Percentiles rank a stretch among this genome's conserved stretches.
These are phyloP conservation scores for Ricordea florida DNA, from an alignment of 92 coral and sea anemone species.

Conservation along the genomic window DNA sequence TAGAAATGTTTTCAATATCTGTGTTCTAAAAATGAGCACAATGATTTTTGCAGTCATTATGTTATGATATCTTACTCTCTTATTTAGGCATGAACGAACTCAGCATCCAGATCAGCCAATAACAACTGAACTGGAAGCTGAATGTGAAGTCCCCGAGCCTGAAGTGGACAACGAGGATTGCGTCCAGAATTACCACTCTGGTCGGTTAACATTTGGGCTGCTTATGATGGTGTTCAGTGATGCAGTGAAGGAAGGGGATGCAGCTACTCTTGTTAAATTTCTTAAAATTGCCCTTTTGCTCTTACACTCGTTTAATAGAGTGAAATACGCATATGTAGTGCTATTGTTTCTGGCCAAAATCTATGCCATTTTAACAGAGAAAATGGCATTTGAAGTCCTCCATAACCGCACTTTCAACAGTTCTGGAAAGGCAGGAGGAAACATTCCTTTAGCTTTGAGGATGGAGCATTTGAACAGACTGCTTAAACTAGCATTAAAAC, in stretches of 20 bases:
- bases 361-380: slow-evolving; percentile 9
- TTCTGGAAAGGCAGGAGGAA: slow-evolving; percentile 18
- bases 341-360: slow-evolving; percentile 19
- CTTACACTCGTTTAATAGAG: neutral
- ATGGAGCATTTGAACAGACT: slow-evolving; percentile 56
- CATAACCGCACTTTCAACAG: slow-evolving; percentile 26
- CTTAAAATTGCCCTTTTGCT: slow-evolving; percentile 10
- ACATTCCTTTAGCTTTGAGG: slow-evolving; percentile 38
- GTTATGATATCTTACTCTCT: neutral
- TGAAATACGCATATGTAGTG: slow-evolving; percentile 27
- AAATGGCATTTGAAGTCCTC: slow-evolving; percentile 13
- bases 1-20: neutral
- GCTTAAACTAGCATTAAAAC: slow-evolving; percentile 44
- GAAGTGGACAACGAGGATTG: too few species aligned
- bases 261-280: neutral
- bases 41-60: too few species aligned
- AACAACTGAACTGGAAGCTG: neutral
- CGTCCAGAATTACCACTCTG: slow-evolving; percentile 19
- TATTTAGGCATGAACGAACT: neutral
- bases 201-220: slow-evolving; percentile 2
- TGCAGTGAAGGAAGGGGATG: slow-evolving; percentile 24
- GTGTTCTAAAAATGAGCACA: too few species aligned
- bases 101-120: neutral
- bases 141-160: too few species aligned
- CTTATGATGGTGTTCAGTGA: slow-evolving; percentile 18